phyloP scores from a whole-genome alignment of 2,888 invertebrate genomes.

The Conus canariensis region DNA sequence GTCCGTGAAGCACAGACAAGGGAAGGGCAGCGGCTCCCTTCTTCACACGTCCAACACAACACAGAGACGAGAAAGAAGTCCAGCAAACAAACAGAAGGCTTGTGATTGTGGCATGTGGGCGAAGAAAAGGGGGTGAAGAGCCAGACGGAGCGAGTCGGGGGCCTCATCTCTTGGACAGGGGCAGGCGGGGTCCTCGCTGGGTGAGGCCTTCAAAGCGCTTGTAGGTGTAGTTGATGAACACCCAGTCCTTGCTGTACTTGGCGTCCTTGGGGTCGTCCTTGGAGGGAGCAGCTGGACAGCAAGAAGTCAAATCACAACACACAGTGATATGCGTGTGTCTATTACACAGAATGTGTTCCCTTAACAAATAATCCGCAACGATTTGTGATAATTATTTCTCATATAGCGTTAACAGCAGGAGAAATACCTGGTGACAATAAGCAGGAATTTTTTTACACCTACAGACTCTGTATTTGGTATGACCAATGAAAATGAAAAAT shows the following conservation, averaged over 20 bases:
- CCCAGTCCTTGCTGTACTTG: conserved; percentile 91
- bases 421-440: too few species aligned
- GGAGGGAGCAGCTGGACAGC: conserved; percentile 46
- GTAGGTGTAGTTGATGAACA: conserved; percentile 99
- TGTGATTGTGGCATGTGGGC: neutral
- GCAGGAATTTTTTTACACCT: too few species aligned
- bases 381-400: too few species aligned
- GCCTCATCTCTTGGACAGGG: conserved; percentile 54
- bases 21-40: neutral
- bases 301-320: neutral
- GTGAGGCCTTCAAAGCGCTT: conserved; percentile 99
- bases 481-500: too few species aligned
- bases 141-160: too few species aligned
- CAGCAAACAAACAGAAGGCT: neutral
- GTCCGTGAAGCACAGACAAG: too few species aligned
- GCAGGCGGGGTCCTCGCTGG: conserved; percentile 84
- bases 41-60: neutral
- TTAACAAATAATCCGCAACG: too few species aligned
- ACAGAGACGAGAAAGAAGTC: neutral
- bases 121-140: neutral
- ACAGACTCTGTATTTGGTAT: too few species aligned
- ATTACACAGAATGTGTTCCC: too few species aligned
- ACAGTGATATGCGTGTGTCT: neutral
- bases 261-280: conserved; percentile 58
- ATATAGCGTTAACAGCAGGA: too few species aligned